Evolutionary conservation across 2,113 vertebrate genomes (phyloP).

Genomic region (Trichechus manatus): DNA sequence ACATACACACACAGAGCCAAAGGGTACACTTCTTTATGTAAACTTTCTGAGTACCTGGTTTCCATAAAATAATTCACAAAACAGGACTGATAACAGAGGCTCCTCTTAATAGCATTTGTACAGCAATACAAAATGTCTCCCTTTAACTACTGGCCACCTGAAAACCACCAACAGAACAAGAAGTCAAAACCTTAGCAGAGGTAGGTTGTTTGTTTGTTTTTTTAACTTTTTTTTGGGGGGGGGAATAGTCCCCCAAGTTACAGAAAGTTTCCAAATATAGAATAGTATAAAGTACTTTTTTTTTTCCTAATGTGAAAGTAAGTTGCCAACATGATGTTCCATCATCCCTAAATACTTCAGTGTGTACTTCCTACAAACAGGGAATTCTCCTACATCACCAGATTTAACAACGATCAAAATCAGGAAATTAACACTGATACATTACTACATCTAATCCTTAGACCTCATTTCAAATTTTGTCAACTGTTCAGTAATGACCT

Average conservation of each 20-base stretch:
- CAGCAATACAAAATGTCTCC: constrained; percentile 59
- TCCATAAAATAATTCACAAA: constrained; percentile 72
- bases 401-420: not conserved
- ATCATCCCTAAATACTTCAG: not conserved
- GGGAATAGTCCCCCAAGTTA: constrained; percentile 11
- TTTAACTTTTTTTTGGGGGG: not conserved
- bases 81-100: constrained; percentile 55
- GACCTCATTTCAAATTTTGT: constrained; percentile 18
- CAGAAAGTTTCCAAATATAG: constrained; percentile 32
- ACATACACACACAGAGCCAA: not conserved
- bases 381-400: constrained; percentile 32
- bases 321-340: not conserved
- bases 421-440: not conserved
- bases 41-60: constrained; percentile 64
- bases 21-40: constrained; percentile 31
- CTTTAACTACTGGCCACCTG: constrained; percentile 60
- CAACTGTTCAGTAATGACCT: not conserved
- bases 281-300: not conserved
- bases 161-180: constrained; percentile 69
- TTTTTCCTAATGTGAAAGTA: not conserved
- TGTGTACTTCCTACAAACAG: not conserved
- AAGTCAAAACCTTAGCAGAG: constrained; percentile 21
- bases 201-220: not conserved
- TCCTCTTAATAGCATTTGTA: constrained; percentile 61
- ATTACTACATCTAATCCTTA: not conserved